Conservation (phyloP, 2,797 vertebrate species). For the Halcyon leucocephala region DNA sequence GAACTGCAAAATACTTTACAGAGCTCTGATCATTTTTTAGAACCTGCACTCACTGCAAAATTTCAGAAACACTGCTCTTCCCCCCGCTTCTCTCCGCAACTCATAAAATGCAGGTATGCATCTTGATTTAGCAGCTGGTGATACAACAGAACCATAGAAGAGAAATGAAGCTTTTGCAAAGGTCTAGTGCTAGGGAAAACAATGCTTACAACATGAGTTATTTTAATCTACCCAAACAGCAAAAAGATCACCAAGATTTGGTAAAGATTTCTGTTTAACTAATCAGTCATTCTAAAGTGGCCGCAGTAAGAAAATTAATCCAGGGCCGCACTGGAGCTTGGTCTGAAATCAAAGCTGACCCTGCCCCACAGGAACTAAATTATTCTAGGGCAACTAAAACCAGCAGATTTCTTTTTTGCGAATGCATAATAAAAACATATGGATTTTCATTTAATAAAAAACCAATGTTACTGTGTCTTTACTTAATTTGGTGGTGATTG, state of each 20-base stretch:
- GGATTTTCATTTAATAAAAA: background rate
- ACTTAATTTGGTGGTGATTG: background rate
- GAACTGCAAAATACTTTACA: conserved; percentile 62
- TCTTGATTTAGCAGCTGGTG: background rate
- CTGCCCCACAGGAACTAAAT: background rate
- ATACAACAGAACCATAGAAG: background rate
- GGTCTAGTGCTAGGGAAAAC: background rate
- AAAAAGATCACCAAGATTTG: background rate
- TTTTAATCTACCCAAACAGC: background rate
- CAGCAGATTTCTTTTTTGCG: background rate
- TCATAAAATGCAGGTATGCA: background rate
- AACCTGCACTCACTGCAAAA: background rate
- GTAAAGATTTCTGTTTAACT: background rate
- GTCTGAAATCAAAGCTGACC: background rate
- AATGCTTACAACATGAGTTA: background rate
- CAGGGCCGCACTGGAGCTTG: background rate
- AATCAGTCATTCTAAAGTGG: background rate
- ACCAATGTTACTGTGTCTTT: background rate
- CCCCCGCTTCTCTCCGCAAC: background rate
- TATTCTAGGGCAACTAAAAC: background rate
- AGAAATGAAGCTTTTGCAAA: background rate
- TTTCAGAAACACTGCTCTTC: background rate
- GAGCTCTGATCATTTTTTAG: conserved; percentile 44
- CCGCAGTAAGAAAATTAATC: background rate
- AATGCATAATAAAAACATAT: background rate